Conservation (phyloP, 2,113 vertebrate genomes). For the Aptenodytes patagonicus region DNA sequence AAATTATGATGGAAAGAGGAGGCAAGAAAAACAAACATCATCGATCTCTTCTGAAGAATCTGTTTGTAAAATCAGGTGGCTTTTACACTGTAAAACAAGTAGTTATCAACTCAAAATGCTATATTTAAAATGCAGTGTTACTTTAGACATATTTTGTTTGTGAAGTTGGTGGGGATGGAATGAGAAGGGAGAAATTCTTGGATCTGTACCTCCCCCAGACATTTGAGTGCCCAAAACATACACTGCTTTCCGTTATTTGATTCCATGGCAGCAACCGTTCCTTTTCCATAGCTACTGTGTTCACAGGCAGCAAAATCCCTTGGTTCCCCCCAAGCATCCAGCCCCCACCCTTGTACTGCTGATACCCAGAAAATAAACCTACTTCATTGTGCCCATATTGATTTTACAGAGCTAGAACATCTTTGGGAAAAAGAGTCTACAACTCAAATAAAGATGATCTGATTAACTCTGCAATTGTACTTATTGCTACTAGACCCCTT, state of each 20-base stretch:
- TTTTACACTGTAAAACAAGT: not conserved
- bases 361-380: not conserved
- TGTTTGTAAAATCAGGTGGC: not conserved
- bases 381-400: not conserved
- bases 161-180: not conserved
- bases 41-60: not conserved
- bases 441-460: slow-evolving; percentile 26
- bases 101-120: not conserved
- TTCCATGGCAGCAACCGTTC: not conserved
- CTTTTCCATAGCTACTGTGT: not conserved
- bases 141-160: slow-evolving; percentile 1
- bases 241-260: not conserved
- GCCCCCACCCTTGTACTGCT: not conserved
- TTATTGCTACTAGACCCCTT: slow-evolving; percentile 27
- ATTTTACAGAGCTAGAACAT: not conserved
- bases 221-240: not conserved
- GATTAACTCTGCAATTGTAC: slow-evolving; percentile 58
- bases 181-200: not conserved
- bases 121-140: not conserved
- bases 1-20: not conserved
- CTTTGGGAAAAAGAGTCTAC: not conserved
- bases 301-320: not conserved
- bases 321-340: not conserved
- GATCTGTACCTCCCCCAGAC: not conserved
- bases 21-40: not conserved